phyloP scores from a whole-genome alignment of 2,113 vertebrate genomes.

The Cygnus atratus region DNA sequence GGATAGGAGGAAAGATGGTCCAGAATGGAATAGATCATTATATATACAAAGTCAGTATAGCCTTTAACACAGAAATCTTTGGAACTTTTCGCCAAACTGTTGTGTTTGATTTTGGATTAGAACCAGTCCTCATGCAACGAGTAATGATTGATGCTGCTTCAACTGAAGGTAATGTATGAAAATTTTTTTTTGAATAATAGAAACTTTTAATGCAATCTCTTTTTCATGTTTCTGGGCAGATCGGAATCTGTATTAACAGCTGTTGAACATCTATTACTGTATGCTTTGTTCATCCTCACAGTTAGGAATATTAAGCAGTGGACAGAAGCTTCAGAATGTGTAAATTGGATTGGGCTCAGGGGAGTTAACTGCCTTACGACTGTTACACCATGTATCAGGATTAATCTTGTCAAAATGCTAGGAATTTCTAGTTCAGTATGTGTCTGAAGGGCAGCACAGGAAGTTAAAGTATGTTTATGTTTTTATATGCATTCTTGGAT shows the following conservation, averaged over 20 bases:
- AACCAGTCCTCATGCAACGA: constrained; percentile 97
- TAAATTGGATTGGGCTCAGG: neutral
- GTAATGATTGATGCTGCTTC: constrained; percentile 98
- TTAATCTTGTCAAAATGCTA: neutral
- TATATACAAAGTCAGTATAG: constrained; percentile 92
- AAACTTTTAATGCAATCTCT: neutral
- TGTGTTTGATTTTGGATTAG: constrained; percentile 97
- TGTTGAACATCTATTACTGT: neutral
- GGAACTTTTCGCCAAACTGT: constrained; percentile 98
- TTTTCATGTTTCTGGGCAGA: neutral
- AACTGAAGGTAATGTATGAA: constrained; percentile 88
- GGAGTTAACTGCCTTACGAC: neutral
- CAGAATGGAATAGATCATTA: constrained; percentile 96
- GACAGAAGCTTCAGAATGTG: neutral
- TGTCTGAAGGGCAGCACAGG: neutral
- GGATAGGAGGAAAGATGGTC: constrained; percentile 86
- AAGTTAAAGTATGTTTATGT: neutral
- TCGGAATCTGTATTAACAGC: neutral
- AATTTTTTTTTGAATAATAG: neutral
- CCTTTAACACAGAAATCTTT: constrained; percentile 97
- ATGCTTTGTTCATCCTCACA: neutral
- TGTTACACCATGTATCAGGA: neutral
- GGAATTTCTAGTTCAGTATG: neutral
- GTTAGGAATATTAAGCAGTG: neutral
- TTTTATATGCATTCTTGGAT: neutral